Conservation (phyloP, 2,797 vertebrate genomes). For the Pseudochirops cupreus region DNA sequence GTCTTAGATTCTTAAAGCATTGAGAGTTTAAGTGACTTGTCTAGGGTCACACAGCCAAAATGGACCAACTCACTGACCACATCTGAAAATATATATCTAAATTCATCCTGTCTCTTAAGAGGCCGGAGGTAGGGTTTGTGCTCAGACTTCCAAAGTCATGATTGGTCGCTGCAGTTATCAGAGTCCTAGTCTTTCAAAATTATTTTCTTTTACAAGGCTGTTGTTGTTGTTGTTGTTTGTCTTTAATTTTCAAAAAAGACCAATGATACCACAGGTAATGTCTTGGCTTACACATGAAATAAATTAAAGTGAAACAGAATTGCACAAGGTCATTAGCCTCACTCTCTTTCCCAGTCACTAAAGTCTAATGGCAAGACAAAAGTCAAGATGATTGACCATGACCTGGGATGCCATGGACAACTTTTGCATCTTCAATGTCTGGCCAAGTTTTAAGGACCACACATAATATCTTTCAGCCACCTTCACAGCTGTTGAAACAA, state of each 20-base stretch:
- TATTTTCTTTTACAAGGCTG: neutral
- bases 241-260: neutral
- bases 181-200: neutral
- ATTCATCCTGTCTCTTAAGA: neutral
- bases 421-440: neutral
- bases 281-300: neutral
- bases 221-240: neutral
- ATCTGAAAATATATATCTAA: neutral
- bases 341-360: neutral
- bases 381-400: neutral
- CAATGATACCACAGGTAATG: neutral
- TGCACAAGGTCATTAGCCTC: neutral
- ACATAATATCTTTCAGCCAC: neutral
- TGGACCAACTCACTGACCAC: neutral
- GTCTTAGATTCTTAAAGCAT: neutral
- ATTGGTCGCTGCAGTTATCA: neutral
- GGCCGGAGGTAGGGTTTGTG: neutral
- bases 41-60: neutral
- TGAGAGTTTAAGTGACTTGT: neutral
- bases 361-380: neutral
- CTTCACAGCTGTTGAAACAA: neutral
- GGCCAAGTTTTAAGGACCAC: neutral
- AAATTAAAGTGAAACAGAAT: neutral
- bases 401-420: neutral
- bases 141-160: neutral